phyloP scores from a whole-genome alignment of 2,797 vertebrate species.

The Allochrocebus solatus region DNA sequence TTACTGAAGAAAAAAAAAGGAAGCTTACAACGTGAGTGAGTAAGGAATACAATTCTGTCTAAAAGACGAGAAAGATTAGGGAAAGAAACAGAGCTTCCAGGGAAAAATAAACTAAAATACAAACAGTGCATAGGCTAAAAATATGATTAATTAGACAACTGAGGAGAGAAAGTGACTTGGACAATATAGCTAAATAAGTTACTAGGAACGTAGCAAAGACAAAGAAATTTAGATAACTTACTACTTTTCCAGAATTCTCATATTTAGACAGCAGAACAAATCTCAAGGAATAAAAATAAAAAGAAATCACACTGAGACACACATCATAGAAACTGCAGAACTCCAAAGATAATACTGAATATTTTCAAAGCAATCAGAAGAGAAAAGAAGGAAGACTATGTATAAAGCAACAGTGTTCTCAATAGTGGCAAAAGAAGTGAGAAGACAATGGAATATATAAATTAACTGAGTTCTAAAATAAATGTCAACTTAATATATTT shows the following conservation, averaged over 20 bases:
- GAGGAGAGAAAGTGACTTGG: neutral
- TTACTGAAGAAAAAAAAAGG: neutral
- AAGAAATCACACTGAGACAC: neutral
- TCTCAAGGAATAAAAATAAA: neutral
- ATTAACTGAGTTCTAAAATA: neutral
- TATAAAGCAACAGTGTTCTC: neutral
- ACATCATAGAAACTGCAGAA: neutral
- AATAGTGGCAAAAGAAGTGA: neutral
- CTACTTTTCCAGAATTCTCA: neutral
- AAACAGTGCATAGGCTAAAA: neutral
- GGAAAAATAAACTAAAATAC: neutral
- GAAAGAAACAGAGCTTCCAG: neutral
- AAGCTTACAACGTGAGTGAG: neutral
- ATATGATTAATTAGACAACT: neutral
- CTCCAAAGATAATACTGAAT: neutral
- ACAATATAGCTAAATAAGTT: neutral
- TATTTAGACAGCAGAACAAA: neutral
- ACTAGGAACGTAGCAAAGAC: neutral
- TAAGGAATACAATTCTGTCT: neutral
- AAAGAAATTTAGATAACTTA: constrained; percentile 1
- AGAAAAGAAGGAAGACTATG: neutral
- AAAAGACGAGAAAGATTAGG: neutral
- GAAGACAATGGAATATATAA: neutral
- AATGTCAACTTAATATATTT: neutral
- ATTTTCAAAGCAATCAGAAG: neutral